phyloP scores from a whole-genome alignment of 2,888 invertebrate genomes.

The Drosophila nr. perissopoda region DNA sequence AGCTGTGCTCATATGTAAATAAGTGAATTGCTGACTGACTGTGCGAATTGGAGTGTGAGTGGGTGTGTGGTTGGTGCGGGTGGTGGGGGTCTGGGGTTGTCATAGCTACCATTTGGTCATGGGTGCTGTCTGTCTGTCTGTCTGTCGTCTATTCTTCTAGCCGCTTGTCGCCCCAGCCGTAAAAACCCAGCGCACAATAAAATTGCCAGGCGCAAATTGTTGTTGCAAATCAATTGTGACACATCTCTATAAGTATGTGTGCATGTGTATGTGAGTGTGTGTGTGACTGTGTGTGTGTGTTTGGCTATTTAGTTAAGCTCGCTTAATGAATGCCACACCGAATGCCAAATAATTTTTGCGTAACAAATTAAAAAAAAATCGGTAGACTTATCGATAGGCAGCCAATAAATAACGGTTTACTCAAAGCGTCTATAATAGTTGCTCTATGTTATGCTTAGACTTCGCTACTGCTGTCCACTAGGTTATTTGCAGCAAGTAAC shows the following conservation, averaged over 20 bases:
- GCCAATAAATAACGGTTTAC: background rate
- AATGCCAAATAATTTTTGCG: conserved; percentile 25
- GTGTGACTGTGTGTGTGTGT: conserved; percentile 17
- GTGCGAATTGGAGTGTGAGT: background rate
- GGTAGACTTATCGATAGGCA: conserved; percentile 29
- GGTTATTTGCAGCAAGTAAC: background rate
- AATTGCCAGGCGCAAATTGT: conserved; percentile 36
- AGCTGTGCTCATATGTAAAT: conserved; percentile 55
- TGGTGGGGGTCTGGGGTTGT: conserved; percentile 32
- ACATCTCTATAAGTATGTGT: conserved; percentile 17
- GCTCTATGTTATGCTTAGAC: background rate
- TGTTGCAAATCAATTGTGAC: conserved; percentile 61
- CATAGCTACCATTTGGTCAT: conserved; percentile 59
- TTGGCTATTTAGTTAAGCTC: conserved; percentile 53
- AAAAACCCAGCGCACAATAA: conserved; percentile 22
- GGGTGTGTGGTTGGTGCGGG: background rate
- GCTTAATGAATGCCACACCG: conserved; percentile 38
- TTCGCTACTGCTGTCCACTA: background rate
- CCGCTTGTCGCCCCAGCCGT: conserved; percentile 10
- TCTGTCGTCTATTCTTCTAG: conserved; percentile 10
- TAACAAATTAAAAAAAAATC: conserved; percentile 19
- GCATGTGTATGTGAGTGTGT: background rate
- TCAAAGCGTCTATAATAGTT: background rate
- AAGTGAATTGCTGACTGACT: conserved; percentile 28
- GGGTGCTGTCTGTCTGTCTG: conserved; percentile 28